A percentile compares a stretch with the other conserved stretches of the same genome.
These are phyloP conservation scores for Macaria notata DNA, from an alignment of 2,888 invertebrate species.

Conservation along the genomic window DNA sequence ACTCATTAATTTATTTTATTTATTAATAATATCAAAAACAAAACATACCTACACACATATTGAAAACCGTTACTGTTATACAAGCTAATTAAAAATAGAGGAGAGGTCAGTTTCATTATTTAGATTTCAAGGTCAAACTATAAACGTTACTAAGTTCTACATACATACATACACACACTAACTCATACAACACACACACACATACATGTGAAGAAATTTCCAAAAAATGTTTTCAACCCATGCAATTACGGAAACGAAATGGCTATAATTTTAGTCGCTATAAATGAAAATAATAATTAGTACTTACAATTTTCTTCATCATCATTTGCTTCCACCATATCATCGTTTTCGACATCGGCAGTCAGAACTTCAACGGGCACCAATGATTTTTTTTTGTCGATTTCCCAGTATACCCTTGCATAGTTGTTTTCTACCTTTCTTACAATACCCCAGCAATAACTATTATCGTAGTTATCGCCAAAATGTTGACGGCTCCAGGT, in stretches of 20 bases:
- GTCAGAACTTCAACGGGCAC: not conserved
- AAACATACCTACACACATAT: not conserved
- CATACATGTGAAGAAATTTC: not conserved
- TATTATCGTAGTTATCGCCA: too few species aligned
- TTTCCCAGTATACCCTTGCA: too few species aligned
- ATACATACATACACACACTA: not conserved
- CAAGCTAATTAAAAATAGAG: not conserved
- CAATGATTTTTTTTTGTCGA: not conserved
- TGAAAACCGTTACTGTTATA: not conserved
- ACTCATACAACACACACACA: not conserved
- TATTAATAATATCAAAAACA: not conserved
- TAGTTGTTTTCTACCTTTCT: slow-evolving; percentile 5
- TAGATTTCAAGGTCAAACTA: not conserved
- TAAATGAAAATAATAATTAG: not conserved
- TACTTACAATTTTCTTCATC: not conserved
- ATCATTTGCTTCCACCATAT: not conserved
- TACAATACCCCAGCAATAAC: slow-evolving; percentile 18
- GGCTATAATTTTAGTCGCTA: not conserved
- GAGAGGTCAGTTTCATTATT: not conserved
- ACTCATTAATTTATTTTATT: not conserved
- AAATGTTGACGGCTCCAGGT: too few species aligned
- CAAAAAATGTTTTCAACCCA: not conserved
- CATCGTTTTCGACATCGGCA: not conserved
- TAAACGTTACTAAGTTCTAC: not conserved
- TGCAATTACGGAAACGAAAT: not conserved